phyloP scores from a whole-genome alignment of 2,113 vertebrate species.

The Donacobius atricapilla region DNA sequence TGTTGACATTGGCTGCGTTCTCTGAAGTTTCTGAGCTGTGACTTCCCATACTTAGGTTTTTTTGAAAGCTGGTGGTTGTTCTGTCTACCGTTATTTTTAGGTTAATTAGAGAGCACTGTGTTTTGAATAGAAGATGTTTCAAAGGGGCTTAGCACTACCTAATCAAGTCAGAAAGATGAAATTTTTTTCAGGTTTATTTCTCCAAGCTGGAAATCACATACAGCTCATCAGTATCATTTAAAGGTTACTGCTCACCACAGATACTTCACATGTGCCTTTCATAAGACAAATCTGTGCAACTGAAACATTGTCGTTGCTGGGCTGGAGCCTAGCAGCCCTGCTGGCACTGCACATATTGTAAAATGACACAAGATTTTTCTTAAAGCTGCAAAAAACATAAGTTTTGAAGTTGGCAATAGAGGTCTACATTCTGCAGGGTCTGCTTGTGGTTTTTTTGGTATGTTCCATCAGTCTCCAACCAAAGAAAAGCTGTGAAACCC shows the following conservation, averaged over 20 bases:
- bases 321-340: not conserved
- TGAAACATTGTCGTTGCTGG: not conserved
- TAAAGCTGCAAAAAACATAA: not conserved
- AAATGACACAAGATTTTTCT: conserved; percentile 38
- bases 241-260: not conserved
- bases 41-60: not conserved
- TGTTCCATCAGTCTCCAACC: not conserved
- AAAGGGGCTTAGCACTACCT: not conserved
- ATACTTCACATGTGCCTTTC: not conserved
- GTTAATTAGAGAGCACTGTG: not conserved
- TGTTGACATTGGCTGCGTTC: not conserved
- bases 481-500: not conserved
- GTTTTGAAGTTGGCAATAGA: not conserved
- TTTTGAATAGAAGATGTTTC: not conserved
- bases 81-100: not conserved
- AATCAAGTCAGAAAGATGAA: not conserved
- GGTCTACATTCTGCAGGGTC: not conserved
- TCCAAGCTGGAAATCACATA: not conserved
- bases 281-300: not conserved
- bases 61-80: not conserved
- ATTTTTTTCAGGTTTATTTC: not conserved
- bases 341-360: not conserved
- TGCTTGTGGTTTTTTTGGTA: not conserved
- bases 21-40: not conserved
- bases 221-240: not conserved